Evolutionary conservation across 2,113 vertebrate species (phyloP), one percentile per base, ranked within the genome.

Genomic region (Prionailurus viverrinus): DNA sequence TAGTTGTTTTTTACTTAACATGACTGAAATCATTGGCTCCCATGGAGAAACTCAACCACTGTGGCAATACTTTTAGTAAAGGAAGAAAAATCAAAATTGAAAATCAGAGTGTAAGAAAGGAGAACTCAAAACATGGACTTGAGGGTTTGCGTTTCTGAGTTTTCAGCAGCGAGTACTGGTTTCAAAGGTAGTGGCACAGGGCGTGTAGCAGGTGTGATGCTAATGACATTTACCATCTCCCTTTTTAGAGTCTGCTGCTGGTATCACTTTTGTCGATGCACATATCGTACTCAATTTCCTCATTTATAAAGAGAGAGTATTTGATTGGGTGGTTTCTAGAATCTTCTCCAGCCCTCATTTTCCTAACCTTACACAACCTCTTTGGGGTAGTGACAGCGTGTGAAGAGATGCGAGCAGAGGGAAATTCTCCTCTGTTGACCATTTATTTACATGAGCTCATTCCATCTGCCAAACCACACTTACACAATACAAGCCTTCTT

Each of bases 271-370:
- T 80, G 41, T 45, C 15, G 97, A 96, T 65, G 19, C n/a, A 53
- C 0, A 55, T 85, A 39, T 51, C 39, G 21, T 13, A 74, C 41
- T 91, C 66, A 87, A 87, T 97, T 97, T 80, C 88, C 68, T 82
- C 68, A 68, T 90, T 86, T 85, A 53, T 69, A 61, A 58, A 89
- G 39, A 63, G 39, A 69, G 7, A 5, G 11, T 61, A 69, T 90
- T 87, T 55, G 3, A 63, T 63, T 74, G 45, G 29, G 36, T 66
- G n/a, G 15, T 65, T 96, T 93, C 61, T 92, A 79, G 68, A 95
- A 55, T 68, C 53, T 74, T 66, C 63, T 95, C 36, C 36, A 91
- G 81, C 7, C 58, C 86, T 7, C 16, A 27, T 4, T 19, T 41
- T 73, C n/a, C 65, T 36, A 53, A 81, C 31, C 19, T 10, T 25